Evolutionary conservation across 2,797 vertebrate species (phyloP).

Genomic region (Miichthys miiuy): DNA sequence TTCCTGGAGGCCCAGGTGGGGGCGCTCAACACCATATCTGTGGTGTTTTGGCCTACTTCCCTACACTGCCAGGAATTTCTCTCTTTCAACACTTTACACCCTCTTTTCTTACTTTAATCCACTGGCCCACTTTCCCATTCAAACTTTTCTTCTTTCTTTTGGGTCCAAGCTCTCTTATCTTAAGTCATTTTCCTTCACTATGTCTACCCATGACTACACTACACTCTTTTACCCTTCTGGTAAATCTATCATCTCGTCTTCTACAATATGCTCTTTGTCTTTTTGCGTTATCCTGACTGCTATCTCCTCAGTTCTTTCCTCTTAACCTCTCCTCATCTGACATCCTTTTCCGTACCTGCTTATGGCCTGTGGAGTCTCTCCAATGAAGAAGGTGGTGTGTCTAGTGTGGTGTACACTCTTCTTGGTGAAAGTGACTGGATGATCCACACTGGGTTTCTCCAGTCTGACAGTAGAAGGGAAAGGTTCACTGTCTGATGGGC

Average conservation of each 20-base stretch:
- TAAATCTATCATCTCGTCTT: conserved; percentile 26
- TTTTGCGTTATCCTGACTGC: neutral
- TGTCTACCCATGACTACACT: neutral
- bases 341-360: conserved; percentile 84
- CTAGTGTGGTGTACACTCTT: conserved; percentile 78
- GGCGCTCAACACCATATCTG: conserved; percentile 75
- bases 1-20: conserved; percentile 72
- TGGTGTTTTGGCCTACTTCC: conserved; percentile 74
- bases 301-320: too few species aligned
- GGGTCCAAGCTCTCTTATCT: conserved; percentile 1
- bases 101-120: conserved; percentile 35
- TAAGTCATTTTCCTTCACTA: neutral
- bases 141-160: conserved; percentile 2
- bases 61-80: conserved; percentile 79
- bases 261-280: neutral
- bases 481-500: conserved; percentile 35
- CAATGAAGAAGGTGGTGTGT: conserved; percentile 87
- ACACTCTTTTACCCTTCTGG: neutral
- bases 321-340: conserved; percentile 25
- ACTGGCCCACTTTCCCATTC: conserved; percentile 16
- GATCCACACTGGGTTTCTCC: conserved; percentile 62
- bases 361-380: conserved; percentile 90
- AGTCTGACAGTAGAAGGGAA: neutral
- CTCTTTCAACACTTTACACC: conserved; percentile 44
- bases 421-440: conserved; percentile 86